Base-by-base conservation (phyloP, 2,797 vertebrate genomes). In the Otolemur crassicaudatus region DNA sequence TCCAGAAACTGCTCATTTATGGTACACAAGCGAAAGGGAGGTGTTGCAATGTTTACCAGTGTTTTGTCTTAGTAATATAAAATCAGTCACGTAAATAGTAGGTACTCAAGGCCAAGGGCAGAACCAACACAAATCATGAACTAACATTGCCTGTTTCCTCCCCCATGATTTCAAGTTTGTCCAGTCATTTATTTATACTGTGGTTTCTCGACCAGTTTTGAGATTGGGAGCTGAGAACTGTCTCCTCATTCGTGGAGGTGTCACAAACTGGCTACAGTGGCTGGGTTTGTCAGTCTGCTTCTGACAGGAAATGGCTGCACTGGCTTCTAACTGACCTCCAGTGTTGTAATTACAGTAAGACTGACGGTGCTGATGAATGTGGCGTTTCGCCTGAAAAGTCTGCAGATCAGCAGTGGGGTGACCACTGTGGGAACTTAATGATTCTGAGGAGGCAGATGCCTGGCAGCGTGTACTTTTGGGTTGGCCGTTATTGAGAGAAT, bases 221-320 rank as follows among this genome's bases (percentile, higher is more conserved):
- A 99, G 99, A 98, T 99, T 99, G 23, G 99, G 99, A 5, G 99
- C 99, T 1, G 99, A 99, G 98, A 99, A 98, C 90, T 99, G 99
- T 88, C 99, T 99, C 98, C 99, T 99, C 99, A 99, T 99, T 92
- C 99, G 98, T 0, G 99, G 99, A 25, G 99, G 99, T 1, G 99
- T 99, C 97, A 99, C 99, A 97, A 99, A 99, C 98, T 98, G 99
- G 98, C 98, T 97, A 63, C 98, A 99, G 97, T 99, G 99, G 98
- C 96, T 98, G 12, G 97, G 97, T 46, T 98, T 98, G 63, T 99
- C 99, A 90, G 97, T 95, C 90, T 98, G 99, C 77, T 98, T 98
- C 25, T 99, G 98, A 96, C 98, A 98, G 94, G 97, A 97, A 95
- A 90, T 97, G 46, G 96, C 98, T 29, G 97, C 90, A 61, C 63